Percentiles rank a stretch among this genome's conserved stretches.
Evolutionary conservation across 2,888 invertebrate species (phyloP).

Genomic region (Choristoneura rosaceana): DNA sequence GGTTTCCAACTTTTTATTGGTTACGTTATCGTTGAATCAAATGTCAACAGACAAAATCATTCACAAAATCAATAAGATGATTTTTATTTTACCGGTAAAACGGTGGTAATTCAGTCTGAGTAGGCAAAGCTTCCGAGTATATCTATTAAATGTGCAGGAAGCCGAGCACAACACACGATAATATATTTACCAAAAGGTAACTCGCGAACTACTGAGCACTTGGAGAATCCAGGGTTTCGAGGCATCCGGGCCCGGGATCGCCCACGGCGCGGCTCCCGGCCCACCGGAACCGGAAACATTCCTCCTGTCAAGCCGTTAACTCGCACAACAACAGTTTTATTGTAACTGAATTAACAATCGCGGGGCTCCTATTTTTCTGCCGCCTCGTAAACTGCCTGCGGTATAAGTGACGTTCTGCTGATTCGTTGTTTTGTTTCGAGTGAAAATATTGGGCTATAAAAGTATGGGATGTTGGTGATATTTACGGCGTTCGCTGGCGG

Average conservation of each 20-base stretch:
- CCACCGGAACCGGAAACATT: slow-evolving; percentile 45
- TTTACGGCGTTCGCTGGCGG: slow-evolving; percentile 16
- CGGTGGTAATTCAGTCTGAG: too few species aligned
- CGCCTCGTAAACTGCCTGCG: slow-evolving; percentile 35
- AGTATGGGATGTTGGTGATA: slow-evolving; percentile 15
- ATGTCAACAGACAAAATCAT: too few species aligned
- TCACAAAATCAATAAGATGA: too few species aligned
- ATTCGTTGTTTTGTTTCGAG: slow-evolving; percentile 31
- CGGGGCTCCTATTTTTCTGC: slow-evolving; percentile 34
- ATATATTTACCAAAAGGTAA: slow-evolving; percentile 34
- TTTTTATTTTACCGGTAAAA: too few species aligned
- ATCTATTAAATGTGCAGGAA: slow-evolving; percentile 6
- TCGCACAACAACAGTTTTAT: slow-evolving; percentile 42
- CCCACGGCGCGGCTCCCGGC: slow-evolving; percentile 13
- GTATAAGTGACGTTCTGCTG: slow-evolving; percentile 34
- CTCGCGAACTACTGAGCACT: slow-evolving; percentile 15
- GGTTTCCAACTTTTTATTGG: too few species aligned
- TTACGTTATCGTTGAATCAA: too few species aligned
- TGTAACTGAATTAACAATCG: slow-evolving; percentile 49
- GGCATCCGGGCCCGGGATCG: slow-evolving; percentile 6
- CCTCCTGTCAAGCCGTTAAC: slow-evolving; percentile 43
- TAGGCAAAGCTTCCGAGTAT: background rate
- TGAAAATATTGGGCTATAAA: slow-evolving; percentile 27
- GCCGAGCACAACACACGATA: slow-evolving; percentile 20
- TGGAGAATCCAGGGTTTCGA: slow-evolving; percentile 29